Base-by-base conservation (phyloP, 2,113 vertebrate genomes). In the Pelvicachromis taeniatus region DNA sequence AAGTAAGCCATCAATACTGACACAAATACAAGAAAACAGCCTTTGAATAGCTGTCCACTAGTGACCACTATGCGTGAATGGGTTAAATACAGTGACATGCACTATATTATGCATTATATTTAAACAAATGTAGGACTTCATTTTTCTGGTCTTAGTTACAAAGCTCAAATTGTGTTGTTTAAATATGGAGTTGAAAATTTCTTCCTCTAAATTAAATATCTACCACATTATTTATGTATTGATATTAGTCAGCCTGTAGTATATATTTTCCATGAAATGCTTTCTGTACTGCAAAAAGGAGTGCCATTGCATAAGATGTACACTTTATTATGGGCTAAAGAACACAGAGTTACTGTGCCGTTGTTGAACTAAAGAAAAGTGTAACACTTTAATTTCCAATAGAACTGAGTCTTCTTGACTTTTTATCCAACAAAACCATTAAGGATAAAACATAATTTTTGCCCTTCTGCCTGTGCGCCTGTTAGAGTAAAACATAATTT, bases 371-470 rank as follows among this genome's bases (percentile, higher is more conserved):
- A 23, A 13, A 81, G 26, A 85, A 19, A 31, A 68, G 68, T 78
- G 79, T 45, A 68, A 53, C 29, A 9, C 26, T 68, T 87, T 63
- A 16, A 85, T 13, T 55, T 77, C 45, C 70, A 81, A 48, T 26
- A 52, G 31, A 84, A 63, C 53, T 17, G 75, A 88, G 81, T 78
- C 70, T 78, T 85, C 14, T 3, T 73, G 48, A 78, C 50, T 87
- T 78, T 80, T 54, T 88, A 78, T 75, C 38, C 65, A 42, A 48
- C 6, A 45, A 83, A 84, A 84, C 75, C 75, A 89, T 85, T 85
- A 87, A 21, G 17, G 65, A 9, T 82, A 26, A 88, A 80, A 87
- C 80, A 82, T n/a, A 2, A 82, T 87, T 59, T 85, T 54, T 86
- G 58, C 59, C 85, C 81, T 86, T 89, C 86, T 81, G 42, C n/a